Evolutionary conservation across 2,888 invertebrate genomes (phyloP).

Genomic region (Lasius fuliginosus): DNA sequence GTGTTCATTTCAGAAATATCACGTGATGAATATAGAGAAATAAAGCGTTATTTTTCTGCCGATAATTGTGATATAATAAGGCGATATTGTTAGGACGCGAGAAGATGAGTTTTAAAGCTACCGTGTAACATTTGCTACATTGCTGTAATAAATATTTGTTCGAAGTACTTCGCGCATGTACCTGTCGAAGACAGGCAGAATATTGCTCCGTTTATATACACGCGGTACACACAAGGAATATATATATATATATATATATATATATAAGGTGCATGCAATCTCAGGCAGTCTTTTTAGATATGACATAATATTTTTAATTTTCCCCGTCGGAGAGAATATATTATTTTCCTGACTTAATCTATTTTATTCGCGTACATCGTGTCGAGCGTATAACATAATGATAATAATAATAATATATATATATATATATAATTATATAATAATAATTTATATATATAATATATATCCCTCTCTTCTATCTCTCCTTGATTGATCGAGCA

Average conservation of each 20-base stretch:
- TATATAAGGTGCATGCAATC: conserved; percentile 59
- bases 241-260: conserved; percentile 29
- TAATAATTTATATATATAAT: conserved; percentile 63
- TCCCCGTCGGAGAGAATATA: conserved; percentile 62
- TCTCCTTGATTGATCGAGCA: conserved; percentile 5
- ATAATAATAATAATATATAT: conserved; percentile 26
- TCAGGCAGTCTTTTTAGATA: conserved; percentile 62
- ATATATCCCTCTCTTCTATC: conserved; percentile 58
- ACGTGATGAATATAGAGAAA: background rate
- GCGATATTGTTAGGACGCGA: conserved; percentile 41
- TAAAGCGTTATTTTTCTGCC: conserved; percentile 56
- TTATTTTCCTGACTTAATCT: conserved; percentile 69
- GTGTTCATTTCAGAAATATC: conserved; percentile 58
- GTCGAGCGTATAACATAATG: conserved; percentile 4
- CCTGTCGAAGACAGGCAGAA: conserved; percentile 36
- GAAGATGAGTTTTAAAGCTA: conserved; percentile 67
- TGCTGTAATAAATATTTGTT: conserved; percentile 51
- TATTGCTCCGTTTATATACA: conserved; percentile 54
- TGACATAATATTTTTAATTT: conserved; percentile 63
- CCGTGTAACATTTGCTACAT: conserved; percentile 67
- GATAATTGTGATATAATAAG: conserved; percentile 70
- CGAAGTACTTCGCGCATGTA: conserved; percentile 48
- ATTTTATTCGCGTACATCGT: conserved; percentile 64
- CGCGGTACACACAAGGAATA: conserved; percentile 48
- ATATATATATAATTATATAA: conserved; percentile 56